Evolutionary conservation across 2,797 vertebrate genomes (phyloP).

Genomic region (Molothrus aeneus): DNA sequence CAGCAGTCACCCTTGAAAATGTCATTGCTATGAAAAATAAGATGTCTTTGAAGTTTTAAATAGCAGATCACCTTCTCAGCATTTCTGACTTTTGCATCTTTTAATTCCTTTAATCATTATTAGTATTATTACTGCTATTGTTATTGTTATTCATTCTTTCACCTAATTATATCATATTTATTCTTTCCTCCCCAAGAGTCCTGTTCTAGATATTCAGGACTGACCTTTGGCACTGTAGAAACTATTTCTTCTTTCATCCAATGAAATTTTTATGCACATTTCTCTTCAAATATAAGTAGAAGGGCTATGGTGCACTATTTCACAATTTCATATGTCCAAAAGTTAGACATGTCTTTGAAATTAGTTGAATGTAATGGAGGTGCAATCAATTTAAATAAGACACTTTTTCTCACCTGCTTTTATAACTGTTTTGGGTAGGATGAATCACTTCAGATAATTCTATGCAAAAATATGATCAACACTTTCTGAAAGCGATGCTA

Average conservation of each 20-base stretch:
- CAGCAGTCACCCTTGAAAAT: not conserved
- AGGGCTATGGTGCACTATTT: not conserved
- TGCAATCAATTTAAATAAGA: not conserved
- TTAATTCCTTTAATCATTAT: not conserved
- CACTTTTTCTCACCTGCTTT: not conserved
- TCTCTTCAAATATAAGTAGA: not conserved
- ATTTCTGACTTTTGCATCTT: not conserved
- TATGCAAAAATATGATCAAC: not conserved
- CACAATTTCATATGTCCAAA: not conserved
- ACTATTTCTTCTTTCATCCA: not conserved
- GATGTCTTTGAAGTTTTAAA: not conserved
- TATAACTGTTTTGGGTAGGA: not conserved
- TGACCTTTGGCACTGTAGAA: not conserved
- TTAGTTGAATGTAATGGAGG: fast-evolving
- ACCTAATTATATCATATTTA: not conserved
- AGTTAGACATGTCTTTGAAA: not conserved
- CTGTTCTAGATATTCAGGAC: not conserved
- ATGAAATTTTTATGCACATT: not conserved
- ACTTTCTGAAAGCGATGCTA: not conserved
- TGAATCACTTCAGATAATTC: not conserved
- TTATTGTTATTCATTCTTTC: not conserved
- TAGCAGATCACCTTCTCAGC: not conserved
- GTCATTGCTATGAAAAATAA: not conserved
- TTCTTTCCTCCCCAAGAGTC: not conserved
- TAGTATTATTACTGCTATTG: not conserved